Evolutionary conservation across 2,113 vertebrate species (phyloP).

Genomic region (Capreolus pygargus): DNA sequence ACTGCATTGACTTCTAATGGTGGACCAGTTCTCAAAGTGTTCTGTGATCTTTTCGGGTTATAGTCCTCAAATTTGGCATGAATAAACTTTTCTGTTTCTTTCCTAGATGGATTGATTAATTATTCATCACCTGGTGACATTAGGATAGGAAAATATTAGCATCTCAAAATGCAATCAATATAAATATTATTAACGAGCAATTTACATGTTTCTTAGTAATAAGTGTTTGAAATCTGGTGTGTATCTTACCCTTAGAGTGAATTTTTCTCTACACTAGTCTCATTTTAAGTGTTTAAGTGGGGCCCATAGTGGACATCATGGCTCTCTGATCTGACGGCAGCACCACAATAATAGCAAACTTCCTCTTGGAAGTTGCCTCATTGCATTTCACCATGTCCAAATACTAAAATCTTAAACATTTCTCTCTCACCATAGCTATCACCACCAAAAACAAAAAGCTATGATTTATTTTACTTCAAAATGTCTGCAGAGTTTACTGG

Average conservation of each 20-base stretch:
- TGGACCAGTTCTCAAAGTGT: neutral
- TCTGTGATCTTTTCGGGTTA: neutral
- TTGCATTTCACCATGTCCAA: neutral
- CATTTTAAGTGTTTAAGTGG: neutral
- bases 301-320: neutral
- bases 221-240: neutral
- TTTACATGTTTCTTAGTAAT: neutral
- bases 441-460: neutral
- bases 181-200: neutral
- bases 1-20: neutral
- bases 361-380: neutral
- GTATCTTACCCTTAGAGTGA: neutral
- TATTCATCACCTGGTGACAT: neutral
- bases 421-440: neutral
- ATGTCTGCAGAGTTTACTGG: slow-evolving; percentile 59
- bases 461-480: neutral
- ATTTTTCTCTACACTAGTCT: neutral
- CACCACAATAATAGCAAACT: neutral
- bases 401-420: neutral
- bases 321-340: neutral
- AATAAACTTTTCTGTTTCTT: neutral
- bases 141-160: neutral
- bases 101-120: neutral
- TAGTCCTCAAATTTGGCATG: neutral
- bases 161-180: neutral